phyloP scores from a whole-genome alignment of 2,888 invertebrate genomes.

The Arrhopalites spinosus region DNA sequence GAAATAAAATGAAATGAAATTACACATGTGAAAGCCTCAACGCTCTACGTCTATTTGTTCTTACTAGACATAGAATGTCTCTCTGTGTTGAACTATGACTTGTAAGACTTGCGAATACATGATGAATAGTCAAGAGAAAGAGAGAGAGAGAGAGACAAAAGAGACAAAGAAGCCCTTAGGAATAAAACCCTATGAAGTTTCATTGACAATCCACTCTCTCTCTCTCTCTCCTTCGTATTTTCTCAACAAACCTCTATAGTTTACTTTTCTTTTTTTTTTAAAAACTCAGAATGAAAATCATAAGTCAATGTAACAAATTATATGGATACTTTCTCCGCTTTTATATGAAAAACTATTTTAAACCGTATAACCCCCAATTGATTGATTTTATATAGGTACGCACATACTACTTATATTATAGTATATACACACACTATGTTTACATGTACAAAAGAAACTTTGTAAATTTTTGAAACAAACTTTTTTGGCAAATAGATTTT shows the following conservation, averaged over 20 bases:
- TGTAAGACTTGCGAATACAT: neutral
- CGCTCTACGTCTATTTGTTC: neutral
- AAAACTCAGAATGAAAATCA: no score
- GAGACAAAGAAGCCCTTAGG: neutral
- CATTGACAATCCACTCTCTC: neutral
- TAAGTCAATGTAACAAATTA: no score
- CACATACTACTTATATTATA: no score
- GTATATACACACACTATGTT: no score
- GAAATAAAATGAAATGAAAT: constrained; percentile 17
- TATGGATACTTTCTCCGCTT: no score
- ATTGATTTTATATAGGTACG: no score
- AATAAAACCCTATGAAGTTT: constrained; percentile 11
- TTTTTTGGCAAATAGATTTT: neutral
- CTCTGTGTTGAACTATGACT: neutral
- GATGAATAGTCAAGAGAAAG: neutral
- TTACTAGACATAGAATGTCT: neutral
- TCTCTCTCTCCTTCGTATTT: neutral
- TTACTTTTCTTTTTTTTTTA: no score
- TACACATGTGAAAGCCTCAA: constrained; percentile 7
- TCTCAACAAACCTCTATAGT: no score
- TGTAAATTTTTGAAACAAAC: neutral
- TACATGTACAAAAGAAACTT: neutral
- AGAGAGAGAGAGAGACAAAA: neutral
- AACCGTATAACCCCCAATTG: no score
- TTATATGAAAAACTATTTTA: no score